phyloP scores from a whole-genome alignment of 2,797 vertebrate species.

The Synanceia verrucosa region DNA sequence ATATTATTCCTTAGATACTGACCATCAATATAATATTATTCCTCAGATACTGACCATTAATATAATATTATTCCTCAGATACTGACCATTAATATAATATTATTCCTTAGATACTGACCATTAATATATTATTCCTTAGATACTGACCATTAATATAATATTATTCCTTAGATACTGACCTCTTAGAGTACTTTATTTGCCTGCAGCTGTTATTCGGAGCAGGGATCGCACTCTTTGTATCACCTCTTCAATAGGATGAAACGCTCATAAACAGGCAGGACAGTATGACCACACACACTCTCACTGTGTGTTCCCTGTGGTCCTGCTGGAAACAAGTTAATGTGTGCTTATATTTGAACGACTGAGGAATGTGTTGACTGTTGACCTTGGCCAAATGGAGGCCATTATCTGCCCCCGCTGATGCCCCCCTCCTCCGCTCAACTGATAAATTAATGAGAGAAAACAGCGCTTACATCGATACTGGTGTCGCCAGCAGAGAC shows the following conservation, averaged over 20 bases:
- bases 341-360: slow-evolving; percentile 78
- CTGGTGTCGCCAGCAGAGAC: slow-evolving; percentile 60
- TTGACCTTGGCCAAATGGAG: slow-evolving; percentile 81
- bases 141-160: too few species aligned
- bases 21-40: too few species aligned
- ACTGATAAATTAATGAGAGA: slow-evolving; percentile 80
- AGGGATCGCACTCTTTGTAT: slow-evolving; percentile 10
- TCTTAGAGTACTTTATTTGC: slow-evolving; percentile 6
- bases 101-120: too few species aligned
- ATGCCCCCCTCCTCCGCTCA: slow-evolving; percentile 37
- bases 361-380: slow-evolving; percentile 81
- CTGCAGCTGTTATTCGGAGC: neutral
- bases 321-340: slow-evolving; percentile 67
- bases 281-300: slow-evolving; percentile 19
- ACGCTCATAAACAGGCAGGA: slow-evolving; percentile 12
- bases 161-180: too few species aligned
- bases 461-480: slow-evolving; percentile 71
- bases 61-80: too few species aligned
- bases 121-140: too few species aligned
- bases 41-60: too few species aligned
- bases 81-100: too few species aligned
- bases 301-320: slow-evolving; percentile 11
- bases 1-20: too few species aligned
- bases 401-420: slow-evolving; percentile 68
- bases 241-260: slow-evolving; percentile 29